Percentiles rank a stretch among this genome's conserved stretches.
Conservation (phyloP, 2,113 vertebrate species). For the Phalacrocorax carbo region DNA sequence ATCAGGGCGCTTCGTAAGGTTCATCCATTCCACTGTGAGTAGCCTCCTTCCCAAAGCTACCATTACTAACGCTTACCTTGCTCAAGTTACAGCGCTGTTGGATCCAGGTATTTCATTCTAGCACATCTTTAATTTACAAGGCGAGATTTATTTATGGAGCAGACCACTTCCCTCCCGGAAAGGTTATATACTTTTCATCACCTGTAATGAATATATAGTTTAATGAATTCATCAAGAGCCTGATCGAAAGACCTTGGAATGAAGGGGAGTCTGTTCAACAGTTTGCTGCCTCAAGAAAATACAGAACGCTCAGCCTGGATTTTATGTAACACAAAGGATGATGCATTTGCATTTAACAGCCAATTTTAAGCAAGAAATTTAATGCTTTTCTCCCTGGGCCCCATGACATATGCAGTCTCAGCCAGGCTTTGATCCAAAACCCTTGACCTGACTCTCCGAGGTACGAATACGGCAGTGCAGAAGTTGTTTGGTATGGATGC, state of each 20-base stretch:
- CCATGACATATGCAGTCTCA: background rate
- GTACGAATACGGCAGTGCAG: background rate
- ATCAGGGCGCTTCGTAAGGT: background rate
- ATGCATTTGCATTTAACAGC: constrained; percentile 43
- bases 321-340: constrained; percentile 34
- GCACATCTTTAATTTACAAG: constrained; percentile 23
- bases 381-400: background rate
- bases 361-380: constrained; percentile 25
- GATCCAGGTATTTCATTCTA: constrained; percentile 9
- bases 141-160: background rate
- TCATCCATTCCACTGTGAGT: background rate
- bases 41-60: constrained; percentile 2
- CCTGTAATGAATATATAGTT: constrained; percentile 8
- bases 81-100: background rate
- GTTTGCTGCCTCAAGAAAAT: constrained; percentile 30
- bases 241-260: constrained; percentile 1
- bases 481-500: constrained; percentile 14
- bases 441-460: background rate
- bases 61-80: background rate
- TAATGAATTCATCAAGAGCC: constrained; percentile 32
- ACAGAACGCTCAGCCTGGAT: background rate
- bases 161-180: background rate
- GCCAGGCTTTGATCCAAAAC: constrained; percentile 56
- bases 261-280: constrained; percentile 11
- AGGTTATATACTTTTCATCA: constrained; percentile 38